These are phyloP conservation scores for Sorex maritimensis DNA, from an alignment of 2,797 vertebrate species.

Conservation along the genomic window DNA sequence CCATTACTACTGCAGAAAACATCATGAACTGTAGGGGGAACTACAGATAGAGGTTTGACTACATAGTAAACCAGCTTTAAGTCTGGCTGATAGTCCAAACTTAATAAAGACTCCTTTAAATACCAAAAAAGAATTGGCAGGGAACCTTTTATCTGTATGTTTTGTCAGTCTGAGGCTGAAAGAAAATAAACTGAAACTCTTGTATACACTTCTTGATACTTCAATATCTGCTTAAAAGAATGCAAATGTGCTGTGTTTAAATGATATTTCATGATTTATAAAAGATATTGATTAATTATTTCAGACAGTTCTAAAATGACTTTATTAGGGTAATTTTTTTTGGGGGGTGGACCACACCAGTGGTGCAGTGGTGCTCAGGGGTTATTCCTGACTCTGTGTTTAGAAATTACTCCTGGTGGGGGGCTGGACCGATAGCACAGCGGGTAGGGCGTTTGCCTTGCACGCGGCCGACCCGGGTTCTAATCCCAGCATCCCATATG, in stretches of 20 bases:
- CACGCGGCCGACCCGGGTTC: too few relatives aligned
- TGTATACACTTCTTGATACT: slow-evolving; percentile 17
- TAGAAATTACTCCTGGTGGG: too few relatives aligned
- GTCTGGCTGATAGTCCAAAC: slow-evolving; percentile 59
- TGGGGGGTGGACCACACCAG: background rate
- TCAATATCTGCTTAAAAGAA: slow-evolving; percentile 56
- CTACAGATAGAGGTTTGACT: slow-evolving; percentile 31
- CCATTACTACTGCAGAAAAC: slow-evolving; percentile 15
- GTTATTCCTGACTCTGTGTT: too few relatives aligned
- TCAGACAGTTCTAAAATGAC: slow-evolving; percentile 41
- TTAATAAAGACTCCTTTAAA: slow-evolving; percentile 55
- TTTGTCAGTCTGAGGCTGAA: slow-evolving; percentile 59
- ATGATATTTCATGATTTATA: slow-evolving; percentile 27
- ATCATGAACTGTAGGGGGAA: slow-evolving; percentile 36
- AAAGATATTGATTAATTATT: slow-evolving; percentile 53
- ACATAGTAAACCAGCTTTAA: background rate
- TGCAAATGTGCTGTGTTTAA: slow-evolving; percentile 50
- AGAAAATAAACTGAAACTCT: slow-evolving; percentile 44
- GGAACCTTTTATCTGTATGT: slow-evolving; percentile 40
- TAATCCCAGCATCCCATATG: too few relatives aligned
- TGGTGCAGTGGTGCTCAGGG: too few relatives aligned
- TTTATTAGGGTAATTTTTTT: slow-evolving; percentile 2
- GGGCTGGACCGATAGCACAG: too few relatives aligned
- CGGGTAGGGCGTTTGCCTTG: too few relatives aligned
- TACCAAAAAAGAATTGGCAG: slow-evolving; percentile 17